phyloP scores from a whole-genome alignment of 2,888 invertebrate genomes.

The Napeogenes inachia region DNA sequence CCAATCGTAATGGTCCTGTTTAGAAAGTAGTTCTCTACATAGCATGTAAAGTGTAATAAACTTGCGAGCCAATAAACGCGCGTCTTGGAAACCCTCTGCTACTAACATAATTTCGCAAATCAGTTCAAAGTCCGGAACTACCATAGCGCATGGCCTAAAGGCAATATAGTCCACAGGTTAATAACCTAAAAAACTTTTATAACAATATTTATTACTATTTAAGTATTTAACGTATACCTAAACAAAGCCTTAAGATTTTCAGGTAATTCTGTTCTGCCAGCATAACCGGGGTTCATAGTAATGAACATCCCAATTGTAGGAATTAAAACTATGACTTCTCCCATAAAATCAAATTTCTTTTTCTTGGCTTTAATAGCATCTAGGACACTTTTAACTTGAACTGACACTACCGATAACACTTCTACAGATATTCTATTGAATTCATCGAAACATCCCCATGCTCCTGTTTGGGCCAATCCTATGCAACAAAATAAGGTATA shows the following conservation, averaged over 20 bases:
- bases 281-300: conserved; percentile 98
- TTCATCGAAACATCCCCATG: conserved; percentile 98
- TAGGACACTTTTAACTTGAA: conserved; percentile 90
- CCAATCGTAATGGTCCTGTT: conserved; percentile 98
- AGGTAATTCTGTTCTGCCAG: conserved; percentile 92
- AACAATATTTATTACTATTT: not conserved
- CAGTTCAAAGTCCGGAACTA: conserved; percentile 96
- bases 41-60: conserved; percentile 95
- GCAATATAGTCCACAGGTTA: not conserved
- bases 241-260: conserved; percentile 86
- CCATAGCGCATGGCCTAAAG: conserved; percentile 95
- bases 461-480: conserved; percentile 94
- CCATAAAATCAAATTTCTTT: conserved; percentile 88
- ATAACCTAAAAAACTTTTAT: not conserved
- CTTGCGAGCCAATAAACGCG: conserved; percentile 91
- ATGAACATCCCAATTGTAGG: conserved; percentile 94
- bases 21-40: conserved; percentile 92
- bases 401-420: conserved; percentile 96
- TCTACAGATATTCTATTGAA: conserved; percentile 97
- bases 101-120: conserved; percentile 98
- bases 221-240: conserved; percentile 45
- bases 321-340: conserved; percentile 85
- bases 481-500: conserved; percentile 1
- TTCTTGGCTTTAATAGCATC: conserved; percentile 93
- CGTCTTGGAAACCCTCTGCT: conserved; percentile 96